Percentiles rank a stretch among this genome's conserved stretches.
phyloP scores from a whole-genome alignment of 2,888 invertebrate genomes.

The Hirtodrosophila histrioides region DNA sequence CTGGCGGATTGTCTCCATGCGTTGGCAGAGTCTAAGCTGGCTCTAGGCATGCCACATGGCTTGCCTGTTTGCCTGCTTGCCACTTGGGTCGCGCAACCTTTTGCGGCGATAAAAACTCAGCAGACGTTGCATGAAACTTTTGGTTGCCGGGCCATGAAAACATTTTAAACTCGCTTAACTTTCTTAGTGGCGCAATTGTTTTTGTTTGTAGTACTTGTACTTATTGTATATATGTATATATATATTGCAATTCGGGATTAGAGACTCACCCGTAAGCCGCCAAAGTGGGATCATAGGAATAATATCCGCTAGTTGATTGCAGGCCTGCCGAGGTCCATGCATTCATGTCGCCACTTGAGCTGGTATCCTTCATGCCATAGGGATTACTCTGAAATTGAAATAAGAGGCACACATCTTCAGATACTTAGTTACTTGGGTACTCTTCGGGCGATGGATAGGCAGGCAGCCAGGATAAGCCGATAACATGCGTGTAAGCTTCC shows the following conservation, averaged over 20 bases:
- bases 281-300: conserved; percentile 95
- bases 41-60: conserved; percentile 13
- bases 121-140: conserved; percentile 65
- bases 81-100: conserved; percentile 50
- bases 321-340: conserved; percentile 96
- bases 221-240: not conserved
- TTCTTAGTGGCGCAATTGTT: conserved; percentile 48
- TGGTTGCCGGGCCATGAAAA: conserved; percentile 52
- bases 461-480: conserved; percentile 35
- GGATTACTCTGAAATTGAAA: conserved; percentile 90
- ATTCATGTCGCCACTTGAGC: conserved; percentile 93
- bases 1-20: conserved; percentile 47
- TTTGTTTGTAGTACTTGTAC: conserved; percentile 15
- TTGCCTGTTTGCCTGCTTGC: conserved; percentile 38
- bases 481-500: conserved; percentile 54
- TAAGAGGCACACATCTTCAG: conserved; percentile 3
- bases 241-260: conserved; percentile 16
- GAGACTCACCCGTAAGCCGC: conserved; percentile 95
- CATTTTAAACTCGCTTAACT: conserved; percentile 69
- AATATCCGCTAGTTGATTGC: conserved; percentile 95
- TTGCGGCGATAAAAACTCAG: conserved; percentile 65
- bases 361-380: conserved; percentile 93
- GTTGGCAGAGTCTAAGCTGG: conserved; percentile 24
- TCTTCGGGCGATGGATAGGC: conserved; percentile 12
- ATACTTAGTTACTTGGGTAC: conserved; percentile 2